Evolutionary conservation across 2,888 invertebrate genomes (phyloP), one percentile per base, ranked within the genome.

Genomic region (Luperina nickerlii): DNA sequence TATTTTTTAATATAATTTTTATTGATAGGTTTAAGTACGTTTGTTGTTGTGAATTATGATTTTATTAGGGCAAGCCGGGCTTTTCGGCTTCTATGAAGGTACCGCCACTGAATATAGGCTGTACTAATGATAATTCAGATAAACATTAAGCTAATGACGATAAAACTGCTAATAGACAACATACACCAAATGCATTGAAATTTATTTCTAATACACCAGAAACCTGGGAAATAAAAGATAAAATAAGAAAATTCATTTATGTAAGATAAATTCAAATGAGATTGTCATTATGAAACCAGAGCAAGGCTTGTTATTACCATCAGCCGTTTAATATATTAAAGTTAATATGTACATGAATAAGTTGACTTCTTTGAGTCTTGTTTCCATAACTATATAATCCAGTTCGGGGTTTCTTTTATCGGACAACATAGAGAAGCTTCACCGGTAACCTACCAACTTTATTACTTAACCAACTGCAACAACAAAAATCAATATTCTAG

Each of bases 251-350:
- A 89, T 81, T 57, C 73, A 94, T 94, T 90, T 94, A 95, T 94
- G 93, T 92, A 93, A 90, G 85, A 86, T 77, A 86, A 86, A 94
- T 94, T 93, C 90, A 93, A 94, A 94, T 92, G 76, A 85, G 83
- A 87, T 83, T 86, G 78, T 81, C 81, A 93, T 95, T 94, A 95
- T 94, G 94, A 93, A 95, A 93, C 92, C 92, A 91, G 94, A 94
- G 84, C 95, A 92, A 95, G 94, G 93, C 90, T 92, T 90, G 89
- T 91, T 92, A 90, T 90, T 91, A 88, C 81, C 90, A 91, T 83
- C 80, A 70, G 76, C 67, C 78, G 73, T 76, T 83, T 81, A 72
- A 78, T 83, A 78, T 83, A 80, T 67, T 90, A 88, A 89, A 84
- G 87, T 84, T 89, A 90, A 73, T 91, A 92, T 92, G 90, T 92